Conservation (phyloP, 1,140 invertebrate species). For the Phortica variegata region DNA sequence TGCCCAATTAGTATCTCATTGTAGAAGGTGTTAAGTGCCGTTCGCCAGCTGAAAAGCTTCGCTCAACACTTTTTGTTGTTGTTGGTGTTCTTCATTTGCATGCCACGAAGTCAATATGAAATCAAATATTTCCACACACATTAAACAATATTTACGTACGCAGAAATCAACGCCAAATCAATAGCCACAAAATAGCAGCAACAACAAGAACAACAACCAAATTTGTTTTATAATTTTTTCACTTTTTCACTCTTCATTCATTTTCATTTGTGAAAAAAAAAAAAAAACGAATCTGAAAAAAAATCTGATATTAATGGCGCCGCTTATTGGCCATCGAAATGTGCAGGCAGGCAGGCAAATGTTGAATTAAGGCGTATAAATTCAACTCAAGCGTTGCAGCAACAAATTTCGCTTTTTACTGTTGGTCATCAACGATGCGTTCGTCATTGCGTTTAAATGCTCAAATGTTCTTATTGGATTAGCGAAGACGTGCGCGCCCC, state of each 20-base stretch:
- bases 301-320: neutral
- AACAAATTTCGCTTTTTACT: too few relatives aligned
- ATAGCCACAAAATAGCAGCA: too few relatives aligned
- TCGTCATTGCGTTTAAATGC: neutral
- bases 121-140: constrained; percentile 49
- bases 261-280: neutral
- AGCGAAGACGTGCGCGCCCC: neutral
- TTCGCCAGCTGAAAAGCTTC: constrained; percentile 20
- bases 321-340: too few relatives aligned
- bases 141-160: constrained; percentile 26
- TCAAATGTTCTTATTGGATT: neutral
- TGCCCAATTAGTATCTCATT: too few relatives aligned
- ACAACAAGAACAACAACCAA: too few relatives aligned
- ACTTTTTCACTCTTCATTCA: neutral
- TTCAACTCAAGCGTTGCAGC: too few relatives aligned
- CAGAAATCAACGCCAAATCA: constrained; percentile 23
- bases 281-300: neutral
- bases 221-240: too few relatives aligned
- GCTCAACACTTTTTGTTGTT: too few relatives aligned
- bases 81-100: constrained; percentile 26
- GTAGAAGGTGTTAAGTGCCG: constrained; percentile 26
- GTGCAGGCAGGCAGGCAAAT: too few relatives aligned
- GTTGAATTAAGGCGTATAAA: too few relatives aligned
- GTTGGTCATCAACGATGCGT: too few relatives aligned
- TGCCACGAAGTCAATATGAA: constrained; percentile 42